Evolutionary conservation across 2,113 vertebrate species (phyloP), one percentile per base, ranked within the genome.

Genomic region (Poecile atricapillus): DNA sequence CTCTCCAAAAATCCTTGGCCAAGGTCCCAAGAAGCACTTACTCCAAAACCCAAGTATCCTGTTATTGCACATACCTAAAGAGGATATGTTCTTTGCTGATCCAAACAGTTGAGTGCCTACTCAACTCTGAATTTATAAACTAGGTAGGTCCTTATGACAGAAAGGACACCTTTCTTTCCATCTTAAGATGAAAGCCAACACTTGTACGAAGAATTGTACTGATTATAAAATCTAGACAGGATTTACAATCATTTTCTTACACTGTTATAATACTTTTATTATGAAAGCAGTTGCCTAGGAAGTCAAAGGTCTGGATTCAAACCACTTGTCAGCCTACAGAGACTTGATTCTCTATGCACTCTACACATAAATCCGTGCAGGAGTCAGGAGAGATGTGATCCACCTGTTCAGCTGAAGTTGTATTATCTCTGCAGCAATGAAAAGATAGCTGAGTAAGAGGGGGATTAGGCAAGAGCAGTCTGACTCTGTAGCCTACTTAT

Each of bases 1-100:
- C 62, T 60, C 88, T 92, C 64, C 68, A 90, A 89, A 96, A 90
- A 67, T 81, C 80, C 17, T 93, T 96, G 94, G 73, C 83, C 44
- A 90, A 59, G 33, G n/a, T 79, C 91, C 76, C 47, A 87, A 78
- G 80, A 63, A 94, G 43, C 79, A 92, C 93, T 95, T 95, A 86
- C 19, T 80, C 71, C 71, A 89, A 86, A 88, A 75, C 10, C 59
- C 79, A 70, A 92, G 60, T 68, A 89, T 89, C 68, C 83, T 95
- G 71, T 88, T 96, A 68, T 90, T 92, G 83, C 68, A 60, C 60
- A 78, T 67, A 89, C 30, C 56, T 94, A 49, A 80, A 74, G 59
- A 65, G 30, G 47, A 75, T 81, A 67, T 1, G 0, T 83, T 87
- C 60, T 87, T 74, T 53, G 33, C 71, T 68, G 79, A 83, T 70